Conservation (phyloP, 2,797 vertebrate genomes). For the Microctenopoma lineatum region DNA sequence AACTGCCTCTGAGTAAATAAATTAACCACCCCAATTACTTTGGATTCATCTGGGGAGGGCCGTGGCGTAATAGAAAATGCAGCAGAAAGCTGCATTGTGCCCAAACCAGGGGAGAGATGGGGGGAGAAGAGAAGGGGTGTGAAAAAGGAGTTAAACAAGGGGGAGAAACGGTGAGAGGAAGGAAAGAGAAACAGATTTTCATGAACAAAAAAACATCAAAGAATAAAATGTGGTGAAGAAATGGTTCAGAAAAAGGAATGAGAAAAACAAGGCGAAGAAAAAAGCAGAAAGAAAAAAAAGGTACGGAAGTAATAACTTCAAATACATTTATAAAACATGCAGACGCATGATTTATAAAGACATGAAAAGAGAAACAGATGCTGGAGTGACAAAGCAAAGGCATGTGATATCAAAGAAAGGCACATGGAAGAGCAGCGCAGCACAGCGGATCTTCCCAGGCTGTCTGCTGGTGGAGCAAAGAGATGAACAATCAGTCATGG, state of each 20-base stretch:
- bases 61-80: constrained; percentile 90
- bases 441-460: constrained; percentile 64
- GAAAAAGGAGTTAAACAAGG: constrained; percentile 25
- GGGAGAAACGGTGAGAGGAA: constrained; percentile 24
- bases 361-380: neutral
- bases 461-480: constrained; percentile 69
- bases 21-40: constrained; percentile 99
- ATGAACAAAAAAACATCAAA: constrained; percentile 51
- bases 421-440: constrained; percentile 49
- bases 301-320: neutral
- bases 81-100: constrained; percentile 91
- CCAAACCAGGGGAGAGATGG: constrained; percentile 79
- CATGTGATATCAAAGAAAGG: constrained; percentile 51
- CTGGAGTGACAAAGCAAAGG: constrained; percentile 46
- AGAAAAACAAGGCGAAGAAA: neutral
- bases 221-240: constrained; percentile 29
- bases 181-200: constrained; percentile 51
- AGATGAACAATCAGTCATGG: constrained; percentile 75
- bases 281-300: neutral
- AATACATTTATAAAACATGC: neutral
- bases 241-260: neutral
- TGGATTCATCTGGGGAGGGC: constrained; percentile 97
- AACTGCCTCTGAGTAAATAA: constrained; percentile 99
- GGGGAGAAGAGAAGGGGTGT: constrained; percentile 15
- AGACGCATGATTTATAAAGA: constrained; percentile 8